These are phyloP conservation scores for Griposia aprilina DNA, from an alignment of 2,888 invertebrate species.

Conservation along the genomic window DNA sequence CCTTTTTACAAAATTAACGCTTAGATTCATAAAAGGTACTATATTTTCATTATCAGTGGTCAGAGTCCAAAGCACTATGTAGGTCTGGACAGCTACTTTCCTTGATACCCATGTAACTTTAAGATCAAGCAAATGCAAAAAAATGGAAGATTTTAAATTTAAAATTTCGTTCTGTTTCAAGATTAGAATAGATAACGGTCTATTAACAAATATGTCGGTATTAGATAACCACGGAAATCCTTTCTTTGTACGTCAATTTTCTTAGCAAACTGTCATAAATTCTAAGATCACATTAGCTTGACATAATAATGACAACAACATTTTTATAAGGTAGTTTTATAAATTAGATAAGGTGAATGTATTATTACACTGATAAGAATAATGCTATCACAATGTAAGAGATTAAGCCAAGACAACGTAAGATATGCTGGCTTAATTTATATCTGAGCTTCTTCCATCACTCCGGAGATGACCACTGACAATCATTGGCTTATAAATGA, in stretches of 20 bases:
- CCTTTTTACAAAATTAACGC: too few relatives aligned
- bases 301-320: conserved; percentile 2
- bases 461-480: neutral
- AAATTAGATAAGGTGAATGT: conserved; percentile 25
- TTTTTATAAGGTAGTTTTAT: conserved; percentile 26
- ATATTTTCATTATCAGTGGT: too few relatives aligned
- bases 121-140: too few relatives aligned
- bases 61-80: too few relatives aligned
- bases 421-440: neutral
- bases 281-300: neutral
- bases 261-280: neutral
- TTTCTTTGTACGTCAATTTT: neutral
- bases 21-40: too few relatives aligned
- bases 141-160: too few relatives aligned
- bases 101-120: too few relatives aligned
- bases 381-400: neutral
- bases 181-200: too few relatives aligned
- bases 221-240: neutral
- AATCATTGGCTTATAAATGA: neutral
- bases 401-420: neutral
- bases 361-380: conserved; percentile 23
- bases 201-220: neutral
- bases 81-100: too few relatives aligned
- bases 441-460: neutral
- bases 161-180: too few relatives aligned